These are phyloP conservation scores for Poecilia picta DNA, from an alignment of 2,797 vertebrate species.

Conservation along the genomic window DNA sequence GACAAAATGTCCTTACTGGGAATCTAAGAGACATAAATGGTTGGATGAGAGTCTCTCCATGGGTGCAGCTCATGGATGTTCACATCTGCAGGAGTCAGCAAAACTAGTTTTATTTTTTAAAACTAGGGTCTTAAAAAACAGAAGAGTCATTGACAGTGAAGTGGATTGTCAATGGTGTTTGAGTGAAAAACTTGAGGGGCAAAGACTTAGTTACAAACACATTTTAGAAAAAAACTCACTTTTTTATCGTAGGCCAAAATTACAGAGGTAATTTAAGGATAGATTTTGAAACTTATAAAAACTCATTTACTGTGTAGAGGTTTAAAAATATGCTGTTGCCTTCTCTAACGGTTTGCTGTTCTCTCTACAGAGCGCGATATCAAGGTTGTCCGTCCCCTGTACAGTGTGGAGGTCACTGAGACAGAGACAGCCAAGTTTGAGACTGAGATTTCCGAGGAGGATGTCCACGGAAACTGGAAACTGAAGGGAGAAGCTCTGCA, in stretches of 20 bases:
- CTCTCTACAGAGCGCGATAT: constrained; percentile 89
- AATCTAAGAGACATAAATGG: neutral
- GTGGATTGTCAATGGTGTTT: neutral
- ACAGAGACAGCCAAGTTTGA: constrained; percentile 95
- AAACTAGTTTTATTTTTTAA: neutral
- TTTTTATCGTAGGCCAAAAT: neutral
- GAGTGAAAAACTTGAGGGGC: neutral
- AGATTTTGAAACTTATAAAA: neutral
- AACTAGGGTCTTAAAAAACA: neutral
- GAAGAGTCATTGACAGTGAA: neutral
- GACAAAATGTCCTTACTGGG: neutral
- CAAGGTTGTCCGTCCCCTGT: constrained; percentile 89
- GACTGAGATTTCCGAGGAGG: constrained; percentile 95
- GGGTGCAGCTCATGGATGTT: neutral
- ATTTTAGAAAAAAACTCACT: neutral
- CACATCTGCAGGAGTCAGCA: neutral
- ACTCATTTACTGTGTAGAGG: neutral
- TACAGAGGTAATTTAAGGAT: neutral
- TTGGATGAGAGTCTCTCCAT: neutral
- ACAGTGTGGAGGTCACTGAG: constrained; percentile 96
- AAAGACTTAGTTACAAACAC: neutral
- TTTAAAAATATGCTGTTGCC: too few relatives aligned
- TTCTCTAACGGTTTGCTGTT: neutral
- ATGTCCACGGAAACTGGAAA: constrained; percentile 94
- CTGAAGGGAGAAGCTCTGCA: constrained; percentile 90